Evolutionary conservation across 2,797 vertebrate species (phyloP), one percentile per base, ranked within the genome.

Genomic region (Chaetodon trifasciatus): DNA sequence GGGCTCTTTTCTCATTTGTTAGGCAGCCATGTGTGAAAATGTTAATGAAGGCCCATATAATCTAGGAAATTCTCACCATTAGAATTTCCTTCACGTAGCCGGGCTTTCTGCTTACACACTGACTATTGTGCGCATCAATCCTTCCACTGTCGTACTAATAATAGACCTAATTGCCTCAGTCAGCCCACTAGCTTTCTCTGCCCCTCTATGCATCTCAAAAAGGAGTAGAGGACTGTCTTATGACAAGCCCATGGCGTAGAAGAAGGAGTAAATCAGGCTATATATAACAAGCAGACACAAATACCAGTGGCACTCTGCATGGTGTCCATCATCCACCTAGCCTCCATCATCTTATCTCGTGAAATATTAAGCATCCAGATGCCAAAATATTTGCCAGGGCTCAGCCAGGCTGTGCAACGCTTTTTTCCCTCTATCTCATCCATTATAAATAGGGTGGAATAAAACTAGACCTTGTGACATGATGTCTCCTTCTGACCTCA

Each of bases 21-120:
- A 97, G 96, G 93, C 97, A 97, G 97, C 94, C 95, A 93, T 96
- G 97, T 97, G 97, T 98, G 97, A 97, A 98, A 98, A 98, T 96
- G 98, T 97, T 98, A 98, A 98, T 96, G 97, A 98, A 97, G 97
- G 97, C 95, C 96, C 96, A 96, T 95, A 96, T 96, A 96, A 97
- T 96, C 96, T 94, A 94, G 90, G 83, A 96, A 97, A 97, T 96
- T 95, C 95, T 95, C 93, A 92, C 95, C 81, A 96, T 98, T 97
- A 95, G 94, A 96, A 98, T 97, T 96, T 95, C 74, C 93, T 94
- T 95, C 97, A 97, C 96, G 96, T 97, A 93, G 95, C 73, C 53
- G 65, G 93, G 94, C 96, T 95, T 96, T 95, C 95, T 93, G 95
- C 96, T 96, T 96, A 95, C 93, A 86, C 85, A 85, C 94, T 82